A percentile compares a stretch with the other conserved stretches of the same genome.
Evolutionary conservation across 2,113 vertebrate genomes (phyloP).

Genomic region (Ictalurus furcatus): DNA sequence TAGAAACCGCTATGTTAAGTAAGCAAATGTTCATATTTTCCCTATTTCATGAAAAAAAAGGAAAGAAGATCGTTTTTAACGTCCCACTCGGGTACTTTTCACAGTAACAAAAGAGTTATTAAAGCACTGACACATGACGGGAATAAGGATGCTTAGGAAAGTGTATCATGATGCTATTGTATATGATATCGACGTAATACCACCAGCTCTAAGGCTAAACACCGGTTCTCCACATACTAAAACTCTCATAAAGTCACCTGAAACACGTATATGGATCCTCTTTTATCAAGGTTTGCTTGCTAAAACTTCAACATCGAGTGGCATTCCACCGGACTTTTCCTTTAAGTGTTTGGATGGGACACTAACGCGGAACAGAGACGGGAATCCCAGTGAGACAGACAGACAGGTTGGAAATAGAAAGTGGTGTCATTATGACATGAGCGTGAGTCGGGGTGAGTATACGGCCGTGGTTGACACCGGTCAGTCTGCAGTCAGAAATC

Average conservation of each 20-base stretch:
- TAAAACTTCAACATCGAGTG: not conserved
- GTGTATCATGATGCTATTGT: not conserved
- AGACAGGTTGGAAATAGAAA: constrained; percentile 13
- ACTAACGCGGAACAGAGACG: not conserved
- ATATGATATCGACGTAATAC: not conserved
- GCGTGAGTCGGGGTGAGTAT: not conserved
- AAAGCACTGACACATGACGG: not conserved
- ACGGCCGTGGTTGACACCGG: constrained; percentile 20
- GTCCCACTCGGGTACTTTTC: not conserved
- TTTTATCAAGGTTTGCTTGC: not conserved
- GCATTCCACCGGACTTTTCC: not conserved
- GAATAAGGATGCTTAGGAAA: not conserved
- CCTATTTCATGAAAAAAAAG: not conserved
- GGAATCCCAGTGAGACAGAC: not conserved
- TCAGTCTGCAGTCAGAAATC: constrained; percentile 38
- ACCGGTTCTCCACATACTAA: not conserved
- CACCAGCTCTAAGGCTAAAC: not conserved
- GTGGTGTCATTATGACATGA: constrained; percentile 13
- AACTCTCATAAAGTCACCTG: not conserved
- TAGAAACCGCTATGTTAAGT: not conserved
- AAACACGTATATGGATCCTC: not conserved
- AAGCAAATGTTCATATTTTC: not conserved
- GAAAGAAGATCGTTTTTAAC: not conserved
- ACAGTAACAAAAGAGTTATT: not conserved
- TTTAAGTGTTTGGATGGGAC: not conserved